phyloP scores from a whole-genome alignment of 1,140 invertebrate species.

The Monomorium pharaonis region DNA sequence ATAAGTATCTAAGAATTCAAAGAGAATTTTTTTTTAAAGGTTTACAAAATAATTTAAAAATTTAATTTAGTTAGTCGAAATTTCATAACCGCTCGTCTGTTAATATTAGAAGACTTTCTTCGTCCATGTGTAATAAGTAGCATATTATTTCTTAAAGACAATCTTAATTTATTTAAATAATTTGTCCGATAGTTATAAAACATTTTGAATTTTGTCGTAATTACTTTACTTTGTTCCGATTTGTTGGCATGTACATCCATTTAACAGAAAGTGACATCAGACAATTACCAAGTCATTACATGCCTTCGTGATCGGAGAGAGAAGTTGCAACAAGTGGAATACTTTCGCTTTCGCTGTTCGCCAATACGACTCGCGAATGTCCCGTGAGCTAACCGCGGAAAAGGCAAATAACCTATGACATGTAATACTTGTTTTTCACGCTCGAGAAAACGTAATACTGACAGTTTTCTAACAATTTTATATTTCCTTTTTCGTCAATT shows the following conservation, averaged over 20 bases:
- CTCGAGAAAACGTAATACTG: neutral
- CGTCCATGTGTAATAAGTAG: neutral
- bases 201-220: neutral
- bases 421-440: neutral
- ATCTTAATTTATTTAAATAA: conserved; percentile 5
- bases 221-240: neutral
- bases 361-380: conserved; percentile 53
- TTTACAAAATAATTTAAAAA: neutral
- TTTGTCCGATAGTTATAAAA: neutral
- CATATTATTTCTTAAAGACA: neutral
- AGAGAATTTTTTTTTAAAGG: neutral
- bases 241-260: neutral
- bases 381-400: conserved; percentile 28
- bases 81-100: neutral
- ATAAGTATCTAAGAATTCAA: conserved; percentile 87
- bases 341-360: conserved; percentile 80
- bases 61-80: neutral
- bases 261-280: neutral
- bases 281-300: conserved; percentile 61
- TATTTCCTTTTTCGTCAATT: neutral
- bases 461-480: neutral
- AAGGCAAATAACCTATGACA: conserved; percentile 2
- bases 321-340: conserved; percentile 78
- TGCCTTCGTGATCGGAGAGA: conserved; percentile 40
- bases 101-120: neutral